Conservation (phyloP, 2,113 vertebrate species). For the Manacus vitellinus region DNA sequence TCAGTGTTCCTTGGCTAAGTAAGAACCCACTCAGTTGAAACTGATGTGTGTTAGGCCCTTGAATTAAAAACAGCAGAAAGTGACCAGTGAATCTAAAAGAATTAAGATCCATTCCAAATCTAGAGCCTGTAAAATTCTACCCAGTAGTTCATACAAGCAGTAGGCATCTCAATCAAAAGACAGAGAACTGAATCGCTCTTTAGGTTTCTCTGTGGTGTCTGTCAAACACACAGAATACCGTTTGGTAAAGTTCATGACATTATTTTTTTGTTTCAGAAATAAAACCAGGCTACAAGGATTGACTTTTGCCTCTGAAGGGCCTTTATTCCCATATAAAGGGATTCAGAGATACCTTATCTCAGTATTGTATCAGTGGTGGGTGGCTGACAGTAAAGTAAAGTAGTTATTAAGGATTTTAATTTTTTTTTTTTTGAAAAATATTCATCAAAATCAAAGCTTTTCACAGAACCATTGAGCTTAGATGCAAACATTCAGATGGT, state of each 20-base stretch:
- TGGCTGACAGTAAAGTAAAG: neutral
- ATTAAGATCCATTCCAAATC: neutral
- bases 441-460: neutral
- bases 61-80: neutral
- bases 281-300: neutral
- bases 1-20: neutral
- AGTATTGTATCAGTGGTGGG: neutral
- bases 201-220: neutral
- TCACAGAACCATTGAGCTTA: neutral
- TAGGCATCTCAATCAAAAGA: neutral
- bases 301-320: neutral
- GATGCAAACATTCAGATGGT: neutral
- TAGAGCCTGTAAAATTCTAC: neutral
- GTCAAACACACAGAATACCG: neutral
- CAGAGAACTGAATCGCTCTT: neutral
- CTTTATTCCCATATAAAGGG: neutral
- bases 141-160: neutral
- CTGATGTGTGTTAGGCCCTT: neutral
- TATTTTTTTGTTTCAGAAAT: neutral
- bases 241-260: neutral
- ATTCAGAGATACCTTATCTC: neutral
- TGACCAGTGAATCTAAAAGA: neutral
- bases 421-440: neutral
- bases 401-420: neutral
- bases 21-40: neutral